Evolutionary conservation across 1,140 invertebrate species (phyloP).

Genomic region (Oryzaephilus surinamensis): DNA sequence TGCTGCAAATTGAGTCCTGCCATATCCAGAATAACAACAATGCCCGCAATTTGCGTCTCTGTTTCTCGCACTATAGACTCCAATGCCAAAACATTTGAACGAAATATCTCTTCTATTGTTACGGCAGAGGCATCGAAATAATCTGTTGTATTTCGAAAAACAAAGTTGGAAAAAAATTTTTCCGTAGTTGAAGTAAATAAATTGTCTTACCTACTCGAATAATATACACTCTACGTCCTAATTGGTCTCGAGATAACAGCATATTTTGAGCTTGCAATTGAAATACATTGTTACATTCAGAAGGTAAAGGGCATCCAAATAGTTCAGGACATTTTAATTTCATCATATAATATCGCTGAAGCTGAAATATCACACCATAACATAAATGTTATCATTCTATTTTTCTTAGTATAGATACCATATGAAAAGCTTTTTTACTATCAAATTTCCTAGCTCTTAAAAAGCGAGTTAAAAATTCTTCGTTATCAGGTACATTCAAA

Average conservation of each 20-base stretch:
- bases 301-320: slow-evolving; percentile 32
- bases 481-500: slow-evolving; percentile 36
- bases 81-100: slow-evolving; percentile 37
- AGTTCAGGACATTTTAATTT: slow-evolving; percentile 37
- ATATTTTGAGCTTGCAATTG: slow-evolving; percentile 37
- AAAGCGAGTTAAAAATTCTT: slow-evolving; percentile 46
- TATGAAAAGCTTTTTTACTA: slow-evolving; percentile 40
- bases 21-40: slow-evolving; percentile 39
- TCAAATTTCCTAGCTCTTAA: slow-evolving; percentile 46
- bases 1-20: slow-evolving; percentile 38
- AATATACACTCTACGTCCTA: slow-evolving; percentile 34
- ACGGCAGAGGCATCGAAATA: slow-evolving; percentile 36
- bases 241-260: slow-evolving; percentile 31
- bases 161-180: no score
- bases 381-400: background rate
- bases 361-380: slow-evolving; percentile 16
- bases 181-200: no score
- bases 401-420: slow-evolving; percentile 29
- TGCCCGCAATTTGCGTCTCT: slow-evolving; percentile 38
- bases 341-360: slow-evolving; percentile 38
- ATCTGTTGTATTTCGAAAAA: slow-evolving; percentile 30
- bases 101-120: slow-evolving; percentile 39
- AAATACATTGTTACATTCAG: slow-evolving; percentile 30
- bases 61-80: slow-evolving; percentile 38
- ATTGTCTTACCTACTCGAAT: slow-evolving; percentile 35